Evolutionary conservation across 2,113 vertebrate genomes (phyloP), one percentile per base, ranked within the genome.

Genomic region (Aplodontia rufa): DNA sequence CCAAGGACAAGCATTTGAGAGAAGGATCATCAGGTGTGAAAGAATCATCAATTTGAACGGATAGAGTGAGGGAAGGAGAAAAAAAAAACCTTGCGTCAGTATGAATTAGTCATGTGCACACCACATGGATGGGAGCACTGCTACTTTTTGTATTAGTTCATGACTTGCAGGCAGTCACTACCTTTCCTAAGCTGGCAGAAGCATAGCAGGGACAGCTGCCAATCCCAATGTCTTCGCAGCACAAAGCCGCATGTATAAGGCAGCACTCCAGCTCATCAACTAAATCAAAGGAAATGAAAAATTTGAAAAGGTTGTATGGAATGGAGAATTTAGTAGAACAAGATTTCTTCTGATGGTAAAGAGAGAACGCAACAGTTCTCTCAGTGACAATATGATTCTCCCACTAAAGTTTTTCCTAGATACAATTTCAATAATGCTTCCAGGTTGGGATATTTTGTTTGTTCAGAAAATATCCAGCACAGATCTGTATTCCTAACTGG

Each of bases 61-160:
- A 94, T 16, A 97, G 89, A 97, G 96, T 87, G 40, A 96, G 80
- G 96, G 80, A 96, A 96, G 97, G 93, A 98, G 93, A 86, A 92
- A 93, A 98, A 26, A 60, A 10, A 98, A 51, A 98, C 87, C 92
- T 95, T 13, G 69, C 82, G 96, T 98, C 69, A 98, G 95, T 97
- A 90, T 35, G 95, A 97, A 95, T 96, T 96, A 87, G 32, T 95
- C 76, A 97, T 90, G 97, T 83, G 96, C 42, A 64, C 47, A 78
- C 96, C 4, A 92, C 80, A 91, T 0, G 51, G 91, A 91, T 80
- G 62, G 93, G 97, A 98, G 97, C 98, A 98, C 97, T 97, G 96
- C 86, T 95, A 95, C 96, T 97, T 98, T 96, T 95, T 97, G 94
- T 93, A 45, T 91, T 51, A 86, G 51, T 79, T 87, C 37, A 32